Conservation (phyloP, 1,140 invertebrate genomes). For the Cryptotermes secundus region DNA sequence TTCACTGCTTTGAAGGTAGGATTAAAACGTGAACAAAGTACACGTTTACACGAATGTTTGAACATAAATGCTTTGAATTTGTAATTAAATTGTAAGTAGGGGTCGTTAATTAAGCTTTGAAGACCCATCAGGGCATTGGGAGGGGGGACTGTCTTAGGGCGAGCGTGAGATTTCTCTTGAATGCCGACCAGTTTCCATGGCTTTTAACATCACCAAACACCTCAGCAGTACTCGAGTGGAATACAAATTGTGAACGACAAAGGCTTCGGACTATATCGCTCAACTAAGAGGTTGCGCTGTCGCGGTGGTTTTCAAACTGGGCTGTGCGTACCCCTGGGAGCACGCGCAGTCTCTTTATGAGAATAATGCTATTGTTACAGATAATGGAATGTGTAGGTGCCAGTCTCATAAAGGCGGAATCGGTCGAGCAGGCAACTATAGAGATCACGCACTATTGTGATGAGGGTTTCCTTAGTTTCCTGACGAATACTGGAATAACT, state of each 20-base stretch:
- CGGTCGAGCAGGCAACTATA: too few relatives aligned
- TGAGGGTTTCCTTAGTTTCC: too few relatives aligned
- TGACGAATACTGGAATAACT: too few relatives aligned
- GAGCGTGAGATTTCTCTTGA: neutral
- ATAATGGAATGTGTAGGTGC: too few relatives aligned
- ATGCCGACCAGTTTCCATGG: neutral
- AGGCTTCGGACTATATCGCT: neutral
- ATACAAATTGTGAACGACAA: neutral
- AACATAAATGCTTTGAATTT: neutral
- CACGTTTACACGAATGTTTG: neutral
- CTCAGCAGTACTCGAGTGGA: neutral
- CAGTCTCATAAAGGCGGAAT: too few relatives aligned
- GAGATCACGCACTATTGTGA: too few relatives aligned
- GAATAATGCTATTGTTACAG: too few relatives aligned
- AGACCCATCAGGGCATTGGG: neutral
- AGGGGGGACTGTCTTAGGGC: neutral
- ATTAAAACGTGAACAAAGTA: too few relatives aligned
- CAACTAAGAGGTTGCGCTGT: neutral
- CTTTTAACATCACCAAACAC: slow-evolving; percentile 12
- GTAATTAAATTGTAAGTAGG: neutral
- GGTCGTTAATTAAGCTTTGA: neutral
- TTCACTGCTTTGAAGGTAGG: too few relatives aligned
- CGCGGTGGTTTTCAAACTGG: neutral
- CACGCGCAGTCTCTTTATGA: neutral
- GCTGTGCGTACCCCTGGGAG: neutral